Conservation (phyloP, 2,113 vertebrate genomes). For the Australoheros scitulus region DNA sequence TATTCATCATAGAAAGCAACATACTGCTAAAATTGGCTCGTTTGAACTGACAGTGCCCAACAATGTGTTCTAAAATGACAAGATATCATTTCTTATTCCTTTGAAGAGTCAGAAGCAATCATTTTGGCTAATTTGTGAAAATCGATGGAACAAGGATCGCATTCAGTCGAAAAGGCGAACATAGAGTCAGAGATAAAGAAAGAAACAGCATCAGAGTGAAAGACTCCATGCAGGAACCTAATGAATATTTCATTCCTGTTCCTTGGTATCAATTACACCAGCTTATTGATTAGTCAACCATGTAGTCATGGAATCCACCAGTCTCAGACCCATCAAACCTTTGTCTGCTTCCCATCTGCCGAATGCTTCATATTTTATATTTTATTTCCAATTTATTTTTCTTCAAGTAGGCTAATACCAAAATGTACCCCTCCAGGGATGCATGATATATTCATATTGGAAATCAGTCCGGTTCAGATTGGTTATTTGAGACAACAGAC, state of each 20-base stretch:
- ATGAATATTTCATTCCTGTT: slow-evolving; percentile 69
- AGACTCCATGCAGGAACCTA: slow-evolving; percentile 1
- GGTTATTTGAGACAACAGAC: neutral
- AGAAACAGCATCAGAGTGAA: slow-evolving; percentile 10
- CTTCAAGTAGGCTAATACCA: neutral
- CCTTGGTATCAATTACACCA: slow-evolving; percentile 67
- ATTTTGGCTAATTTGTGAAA: slow-evolving; percentile 42
- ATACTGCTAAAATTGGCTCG: slow-evolving; percentile 24
- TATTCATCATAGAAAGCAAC: slow-evolving; percentile 48
- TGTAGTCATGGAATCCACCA: slow-evolving; percentile 45
- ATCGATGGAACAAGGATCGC: neutral
- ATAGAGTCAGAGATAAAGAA: neutral
- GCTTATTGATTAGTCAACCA: slow-evolving; percentile 68
- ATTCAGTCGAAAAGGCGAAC: neutral
- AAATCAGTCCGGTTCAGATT: neutral
- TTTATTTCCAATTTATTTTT: neutral
- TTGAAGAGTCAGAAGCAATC: slow-evolving; percentile 26
- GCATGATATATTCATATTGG: neutral
- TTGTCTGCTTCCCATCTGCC: neutral
- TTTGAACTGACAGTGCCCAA: slow-evolving; percentile 28
- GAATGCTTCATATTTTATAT: neutral
- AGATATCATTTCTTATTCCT: slow-evolving; percentile 20
- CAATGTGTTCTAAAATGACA: slow-evolving; percentile 20
- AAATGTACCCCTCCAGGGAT: neutral
- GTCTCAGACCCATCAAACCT: slow-evolving; percentile 30